These are phyloP conservation scores for Cathartes aura DNA, from an alignment of 2,113 vertebrate genomes.

Conservation along the genomic window DNA sequence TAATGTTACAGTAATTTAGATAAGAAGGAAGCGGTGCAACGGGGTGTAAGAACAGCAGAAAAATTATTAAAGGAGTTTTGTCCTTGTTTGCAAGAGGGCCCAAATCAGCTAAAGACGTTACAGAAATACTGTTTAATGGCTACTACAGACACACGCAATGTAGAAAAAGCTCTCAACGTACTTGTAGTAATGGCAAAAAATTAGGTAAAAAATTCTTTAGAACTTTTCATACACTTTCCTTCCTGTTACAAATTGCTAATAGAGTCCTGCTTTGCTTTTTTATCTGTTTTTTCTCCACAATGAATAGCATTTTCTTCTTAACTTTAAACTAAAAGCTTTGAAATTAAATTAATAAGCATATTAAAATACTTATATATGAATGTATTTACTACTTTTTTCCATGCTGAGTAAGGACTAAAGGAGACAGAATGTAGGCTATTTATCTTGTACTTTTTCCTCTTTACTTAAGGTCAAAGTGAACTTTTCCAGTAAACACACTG, in stretches of 20 bases:
- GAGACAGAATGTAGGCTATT: background rate
- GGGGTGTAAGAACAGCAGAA: conserved; percentile 58
- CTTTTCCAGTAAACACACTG: background rate
- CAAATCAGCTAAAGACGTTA: conserved; percentile 54
- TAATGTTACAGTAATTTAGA: background rate
- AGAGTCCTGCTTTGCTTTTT: background rate
- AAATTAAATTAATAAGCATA: background rate
- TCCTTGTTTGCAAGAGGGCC: background rate
- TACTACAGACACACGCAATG: conserved; percentile 45
- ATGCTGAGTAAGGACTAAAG: background rate
- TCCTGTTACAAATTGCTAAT: background rate
- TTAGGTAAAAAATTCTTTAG: conserved; percentile 10
- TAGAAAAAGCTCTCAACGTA: conserved; percentile 54
- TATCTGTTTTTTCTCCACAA: background rate
- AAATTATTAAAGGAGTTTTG: conserved; percentile 71
- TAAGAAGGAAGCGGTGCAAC: conserved; percentile 40
- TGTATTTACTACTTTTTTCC: background rate
- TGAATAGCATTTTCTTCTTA: background rate
- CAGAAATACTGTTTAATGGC: conserved; percentile 64
- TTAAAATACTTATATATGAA: background rate
- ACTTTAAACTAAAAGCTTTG: background rate
- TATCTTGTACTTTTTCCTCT: background rate
- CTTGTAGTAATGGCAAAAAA: conserved; percentile 64
- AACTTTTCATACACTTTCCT: background rate
- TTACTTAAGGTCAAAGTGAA: background rate